Evolutionary conservation across 2,113 vertebrate species (phyloP).

Genomic region (Zonotrichia leucophrys): DNA sequence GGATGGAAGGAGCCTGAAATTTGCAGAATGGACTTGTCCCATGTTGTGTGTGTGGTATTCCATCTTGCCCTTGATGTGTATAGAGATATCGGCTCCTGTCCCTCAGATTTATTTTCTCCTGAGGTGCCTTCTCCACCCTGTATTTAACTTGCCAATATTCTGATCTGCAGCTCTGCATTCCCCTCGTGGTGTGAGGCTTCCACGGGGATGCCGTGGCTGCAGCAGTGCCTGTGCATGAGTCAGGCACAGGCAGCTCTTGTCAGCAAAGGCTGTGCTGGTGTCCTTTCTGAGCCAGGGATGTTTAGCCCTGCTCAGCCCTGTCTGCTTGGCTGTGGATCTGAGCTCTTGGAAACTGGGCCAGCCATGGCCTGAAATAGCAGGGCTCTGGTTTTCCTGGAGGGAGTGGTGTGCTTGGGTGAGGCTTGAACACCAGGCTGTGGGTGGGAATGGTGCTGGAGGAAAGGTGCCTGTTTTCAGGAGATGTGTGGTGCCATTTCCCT

Average conservation of each 20-base stretch:
- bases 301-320: neutral
- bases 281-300: neutral
- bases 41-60: neutral
- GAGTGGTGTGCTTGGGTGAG: neutral
- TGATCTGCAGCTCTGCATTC: neutral
- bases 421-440: neutral
- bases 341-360: neutral
- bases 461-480: neutral
- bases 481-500: neutral
- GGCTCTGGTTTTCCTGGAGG: neutral
- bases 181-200: neutral
- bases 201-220: neutral
- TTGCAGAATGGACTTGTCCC: neutral
- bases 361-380: neutral
- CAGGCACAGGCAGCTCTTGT: neutral
- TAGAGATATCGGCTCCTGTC: neutral
- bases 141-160: neutral
- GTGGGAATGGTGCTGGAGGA: neutral
- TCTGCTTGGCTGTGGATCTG: neutral
- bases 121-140: neutral
- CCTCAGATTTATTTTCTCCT: neutral
- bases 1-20: neutral
- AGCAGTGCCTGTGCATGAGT: neutral
- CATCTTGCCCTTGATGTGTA: neutral
- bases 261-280: neutral